A percentile compares a stretch with the other conserved stretches of the same genome.
Conservation (phyloP, 2,888 invertebrate genomes). For the Asteroscopus sphinx region DNA sequence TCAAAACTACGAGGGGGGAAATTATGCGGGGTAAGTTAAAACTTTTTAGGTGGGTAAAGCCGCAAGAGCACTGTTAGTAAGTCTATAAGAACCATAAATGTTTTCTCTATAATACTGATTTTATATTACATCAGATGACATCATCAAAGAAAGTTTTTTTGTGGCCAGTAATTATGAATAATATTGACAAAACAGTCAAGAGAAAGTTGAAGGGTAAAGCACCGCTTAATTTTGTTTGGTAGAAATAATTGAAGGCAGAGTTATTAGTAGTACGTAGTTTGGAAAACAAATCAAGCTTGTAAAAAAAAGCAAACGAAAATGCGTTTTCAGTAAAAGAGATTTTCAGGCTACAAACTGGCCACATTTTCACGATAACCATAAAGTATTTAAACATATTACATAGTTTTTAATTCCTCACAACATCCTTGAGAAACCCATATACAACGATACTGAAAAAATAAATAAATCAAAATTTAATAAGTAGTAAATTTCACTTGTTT, state of each 20-base stretch:
- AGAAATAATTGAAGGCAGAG: slow-evolving; percentile 3
- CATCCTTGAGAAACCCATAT: slow-evolving; percentile 2
- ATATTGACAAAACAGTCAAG: slow-evolving; percentile 48
- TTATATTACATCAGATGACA: slow-evolving; percentile 41
- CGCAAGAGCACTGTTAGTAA: too few relatives aligned
- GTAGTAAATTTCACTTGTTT: slow-evolving; percentile 56
- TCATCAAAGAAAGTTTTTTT: slow-evolving; percentile 53
- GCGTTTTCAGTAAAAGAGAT: neutral
- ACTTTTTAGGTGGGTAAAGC: too few relatives aligned
- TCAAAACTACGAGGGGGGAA: too few relatives aligned
- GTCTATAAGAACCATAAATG: neutral
- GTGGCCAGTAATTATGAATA: slow-evolving; percentile 47
- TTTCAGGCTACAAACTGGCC: neutral
- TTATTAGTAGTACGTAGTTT: neutral
- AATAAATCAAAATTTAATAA: slow-evolving; percentile 22
- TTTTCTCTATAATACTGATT: slow-evolving; percentile 37
- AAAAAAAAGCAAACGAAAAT: neutral
- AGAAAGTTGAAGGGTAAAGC: slow-evolving; percentile 36
- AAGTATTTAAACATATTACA: neutral
- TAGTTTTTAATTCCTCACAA: too few relatives aligned
- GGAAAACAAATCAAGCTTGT: neutral
- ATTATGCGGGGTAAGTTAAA: too few relatives aligned
- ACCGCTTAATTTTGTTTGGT: slow-evolving; percentile 7
- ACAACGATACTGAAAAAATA: neutral
- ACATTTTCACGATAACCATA: neutral